Evolutionary conservation across 2,888 invertebrate genomes (phyloP), one percentile per base, ranked within the genome.

Genomic region (Spisula subtruncata): DNA sequence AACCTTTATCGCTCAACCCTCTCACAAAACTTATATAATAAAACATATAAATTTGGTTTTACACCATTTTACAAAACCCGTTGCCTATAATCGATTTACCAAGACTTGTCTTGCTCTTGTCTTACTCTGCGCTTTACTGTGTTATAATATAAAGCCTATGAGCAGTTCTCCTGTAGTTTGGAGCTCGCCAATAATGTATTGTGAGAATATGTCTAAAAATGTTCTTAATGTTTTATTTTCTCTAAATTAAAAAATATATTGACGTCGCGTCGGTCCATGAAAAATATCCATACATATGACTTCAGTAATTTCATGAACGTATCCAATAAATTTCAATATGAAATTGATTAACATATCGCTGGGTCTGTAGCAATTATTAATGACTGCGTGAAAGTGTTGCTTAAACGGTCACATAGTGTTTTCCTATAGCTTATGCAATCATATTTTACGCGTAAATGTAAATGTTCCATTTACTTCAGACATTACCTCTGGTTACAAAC

Each of bases 21-120:
- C 20, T 66, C 60, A n/a, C 8, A 66, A 66, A 25, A 51, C 10
- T 25, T 66, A n/a, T 25, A 25, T n/a, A 66, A 25, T n/a, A n/a
- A 5, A 66, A 66, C n/a, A n/a, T n/a, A n/a, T n/a, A n/a, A n/a
- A n/a, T n/a, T n/a, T 25, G n/a, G 60, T 66, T 66, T 66, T 66
- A 66, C 25, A 66, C 60, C 60, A 66, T 25, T 66, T n/a, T 66
- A 66, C 25, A 25, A 25, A 25, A 66, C 20, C 25, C 25, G 4
- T 66, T 66, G 25, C 60, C 60, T 25, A 25, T 66, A 66, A 66
- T 66, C 60, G 60, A 66, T 66, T 66, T 66, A 66, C 60, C 60
- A 66, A 10, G n/a, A 66, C 60, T 4, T 25, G n/a, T 66, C 25
- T n/a, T 66, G 2, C 60, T 66, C n/a, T 66, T 25, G 25, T 25